Conservation (phyloP, 2,888 invertebrate genomes). For the Thymelicus lineola region DNA sequence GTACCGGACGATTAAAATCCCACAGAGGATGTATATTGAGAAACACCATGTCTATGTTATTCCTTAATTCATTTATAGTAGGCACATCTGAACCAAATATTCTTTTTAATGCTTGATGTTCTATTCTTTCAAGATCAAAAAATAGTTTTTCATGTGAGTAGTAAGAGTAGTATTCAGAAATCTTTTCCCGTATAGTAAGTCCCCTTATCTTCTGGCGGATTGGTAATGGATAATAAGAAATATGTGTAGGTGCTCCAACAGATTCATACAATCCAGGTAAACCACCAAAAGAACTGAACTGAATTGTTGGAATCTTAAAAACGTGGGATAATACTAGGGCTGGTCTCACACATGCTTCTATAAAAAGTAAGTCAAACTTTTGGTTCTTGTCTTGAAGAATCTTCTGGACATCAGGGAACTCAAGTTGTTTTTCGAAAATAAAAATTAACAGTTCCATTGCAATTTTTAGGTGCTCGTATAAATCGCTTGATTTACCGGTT, state of each 20-base stretch:
- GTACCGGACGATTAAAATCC: constrained; percentile 54
- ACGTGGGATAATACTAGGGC: constrained; percentile 43
- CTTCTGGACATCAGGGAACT: constrained; percentile 1
- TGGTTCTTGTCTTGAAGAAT: constrained; percentile 22
- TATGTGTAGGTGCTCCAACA: constrained; percentile 49
- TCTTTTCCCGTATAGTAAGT: background rate
- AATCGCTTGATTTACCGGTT: background rate
- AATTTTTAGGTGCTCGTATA: background rate
- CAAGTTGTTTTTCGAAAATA: constrained; percentile 13
- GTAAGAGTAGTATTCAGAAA: constrained; percentile 1
- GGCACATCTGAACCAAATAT: constrained; percentile 47
- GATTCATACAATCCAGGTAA: constrained; percentile 32
- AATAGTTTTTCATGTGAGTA: constrained; percentile 19
- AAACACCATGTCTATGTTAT: constrained; percentile 55
- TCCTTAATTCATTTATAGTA: constrained; percentile 40
- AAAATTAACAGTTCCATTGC: background rate
- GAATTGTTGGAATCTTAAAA: constrained; percentile 45
- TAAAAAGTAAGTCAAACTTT: constrained; percentile 45
- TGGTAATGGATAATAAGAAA: constrained; percentile 46
- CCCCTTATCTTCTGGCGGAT: constrained; percentile 2
- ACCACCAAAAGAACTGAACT: constrained; percentile 42
- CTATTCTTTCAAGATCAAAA: constrained; percentile 29
- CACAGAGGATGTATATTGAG: constrained; percentile 57
- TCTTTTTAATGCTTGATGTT: constrained; percentile 44
- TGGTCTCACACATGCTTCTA: constrained; percentile 45